phyloP scores from a whole-genome alignment of 2,113 vertebrate species.

The Nesogale talazaci region DNA sequence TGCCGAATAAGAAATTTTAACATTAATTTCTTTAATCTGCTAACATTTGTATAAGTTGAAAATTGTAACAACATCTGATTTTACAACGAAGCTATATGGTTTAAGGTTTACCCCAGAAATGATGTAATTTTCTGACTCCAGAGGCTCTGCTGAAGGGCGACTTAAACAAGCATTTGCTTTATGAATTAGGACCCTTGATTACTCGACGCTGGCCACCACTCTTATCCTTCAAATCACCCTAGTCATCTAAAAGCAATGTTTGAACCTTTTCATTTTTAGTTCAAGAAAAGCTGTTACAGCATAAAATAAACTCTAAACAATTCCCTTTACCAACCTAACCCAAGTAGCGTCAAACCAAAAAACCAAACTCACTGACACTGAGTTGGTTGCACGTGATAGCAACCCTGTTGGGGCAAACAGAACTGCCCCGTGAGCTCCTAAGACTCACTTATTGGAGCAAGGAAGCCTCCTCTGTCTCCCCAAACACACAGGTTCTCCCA shows the following conservation, averaged over 20 bases:
- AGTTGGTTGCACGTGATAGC: no score
- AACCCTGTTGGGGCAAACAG: no score
- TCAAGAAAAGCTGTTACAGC: conserved; percentile 13
- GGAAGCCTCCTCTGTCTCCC: no score
- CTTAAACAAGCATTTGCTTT: conserved; percentile 16
- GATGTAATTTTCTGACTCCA: conserved; percentile 30
- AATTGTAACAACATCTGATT: conserved; percentile 45
- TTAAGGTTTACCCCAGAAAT: background rate
- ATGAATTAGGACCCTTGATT: background rate
- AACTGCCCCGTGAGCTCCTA: no score
- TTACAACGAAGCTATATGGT: background rate
- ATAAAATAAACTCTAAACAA: background rate
- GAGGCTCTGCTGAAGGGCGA: background rate
- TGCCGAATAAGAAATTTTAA: conserved; percentile 3
- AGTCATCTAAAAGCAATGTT: background rate
- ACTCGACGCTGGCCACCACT: background rate
- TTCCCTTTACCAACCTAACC: background rate
- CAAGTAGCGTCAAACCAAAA: background rate
- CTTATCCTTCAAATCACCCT: conserved; percentile 12
- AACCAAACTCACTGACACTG: no score
- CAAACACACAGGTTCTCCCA: background rate
- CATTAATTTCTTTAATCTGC: conserved; percentile 21
- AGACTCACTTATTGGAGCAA: no score
- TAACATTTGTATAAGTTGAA: conserved; percentile 50
- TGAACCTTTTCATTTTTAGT: background rate